Base-by-base conservation (phyloP, 2,797 vertebrate genomes). In the Coregonus suidteri region DNA sequence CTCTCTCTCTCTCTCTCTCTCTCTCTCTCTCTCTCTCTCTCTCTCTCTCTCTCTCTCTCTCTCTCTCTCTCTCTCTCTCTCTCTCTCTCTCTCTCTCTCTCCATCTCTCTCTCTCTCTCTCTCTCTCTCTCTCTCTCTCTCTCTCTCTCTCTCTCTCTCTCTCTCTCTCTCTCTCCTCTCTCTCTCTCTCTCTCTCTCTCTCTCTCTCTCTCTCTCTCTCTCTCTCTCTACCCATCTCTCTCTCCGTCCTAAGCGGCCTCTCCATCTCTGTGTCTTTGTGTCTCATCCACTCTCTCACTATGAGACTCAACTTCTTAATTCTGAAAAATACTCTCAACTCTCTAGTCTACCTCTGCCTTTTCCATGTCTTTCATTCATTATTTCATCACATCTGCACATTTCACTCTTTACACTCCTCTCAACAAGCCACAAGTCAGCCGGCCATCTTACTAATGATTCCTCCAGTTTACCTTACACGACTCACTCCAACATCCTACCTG, bases 401-500 rank as follows among this genome's bases (percentile, higher is more conserved):
- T 25, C 4, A n/a, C 59, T 72, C 37, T 77, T 15, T 52, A 30
- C 18, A 35, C 13, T 20, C 37, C 16, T 34, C 31, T 56, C 66
- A 4, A 35, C 66, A 20, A 14, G 31, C 34, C 66, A 7, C 65
- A 35, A 34, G 34, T 16, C 66, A 34, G 16, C 30, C 37, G 16
- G 16, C 35, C 68, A 66, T 31, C n/a, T 15, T 4, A 15, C 25
- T 14, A 31, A 70, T 37, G 72, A 79, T 71, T 66, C 1, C 77
- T 69, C 77, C 35, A 4, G 73, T 67, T 66, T 62, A 2, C 30
- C 13, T 9, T 37, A 16, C 47, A 47, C 41, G 73, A 68, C 82
- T 78, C 78, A 85, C 79, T 82, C 82, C 79, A 82, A 1, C 18
- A 6, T 6, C 41, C 20, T 20, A n/a, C 7, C 31, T 34, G 31